Evolutionary conservation across 2,113 vertebrate genomes (phyloP), one percentile per base, ranked within the genome.

Genomic region (Thamnophis sirtalis): DNA sequence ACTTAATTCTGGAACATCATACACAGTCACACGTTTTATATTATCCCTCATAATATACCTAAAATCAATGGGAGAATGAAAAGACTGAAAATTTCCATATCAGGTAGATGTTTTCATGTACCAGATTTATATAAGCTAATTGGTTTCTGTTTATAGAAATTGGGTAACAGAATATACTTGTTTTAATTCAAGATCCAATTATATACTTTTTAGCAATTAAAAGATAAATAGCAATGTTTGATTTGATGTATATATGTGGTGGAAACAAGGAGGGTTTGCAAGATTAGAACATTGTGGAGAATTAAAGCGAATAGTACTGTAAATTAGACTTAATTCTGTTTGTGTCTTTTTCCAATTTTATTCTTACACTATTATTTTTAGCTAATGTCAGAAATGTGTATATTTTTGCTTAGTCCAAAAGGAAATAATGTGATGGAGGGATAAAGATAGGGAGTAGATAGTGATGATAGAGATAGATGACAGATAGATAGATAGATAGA

Each of bases 1-100:
- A 60, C 89, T 94, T 90, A 89, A 84, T 93, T 91, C 28, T 49
- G 90, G 85, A 87, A 19, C 48, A 90, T 26, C 88, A 92, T 54
- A 84, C 55, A 93, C 26, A 88, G 63, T 89, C 92, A 93, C 60
- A 86, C 48, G 43, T 90, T 88, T 84, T 33, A 49, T 58, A 93
- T 54, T 13, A 60, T 56, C 80, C 54, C 60, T 33, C 4, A 50
- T n/a, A 55, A 58, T 43, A 53, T 15, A 84, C 68, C 9, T 54
- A 60, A 80, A 88, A 92, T 88, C 60, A 80, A 38, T 38, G 11
- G 22, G 33, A 88, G 38, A 55, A 55, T 3, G 11, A 88, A 88
- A 80, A 84, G 60, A 19, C 13, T n/a, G 24, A 26, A 15, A 0
- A 21, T 88, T 68, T 88, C 15, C 17, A 48, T 88, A 53, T 48